Evolutionary conservation across 2,113 vertebrate genomes (phyloP).

Genomic region (Hepsetus odoe): DNA sequence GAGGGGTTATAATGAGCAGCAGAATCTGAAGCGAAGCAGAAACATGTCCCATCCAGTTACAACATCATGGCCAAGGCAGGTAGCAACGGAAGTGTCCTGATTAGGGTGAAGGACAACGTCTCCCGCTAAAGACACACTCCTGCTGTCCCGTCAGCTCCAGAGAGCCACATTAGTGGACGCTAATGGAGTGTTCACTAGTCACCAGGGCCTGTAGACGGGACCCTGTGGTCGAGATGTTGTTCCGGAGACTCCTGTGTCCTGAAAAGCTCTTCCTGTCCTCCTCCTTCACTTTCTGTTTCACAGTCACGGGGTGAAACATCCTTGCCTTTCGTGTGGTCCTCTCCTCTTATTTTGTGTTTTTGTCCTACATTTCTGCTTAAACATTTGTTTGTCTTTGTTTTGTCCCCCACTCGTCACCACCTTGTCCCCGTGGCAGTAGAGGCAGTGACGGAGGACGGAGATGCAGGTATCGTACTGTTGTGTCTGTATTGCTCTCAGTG

Average conservation of each 20-base stretch:
- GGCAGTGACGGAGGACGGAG: slow-evolving; percentile 74
- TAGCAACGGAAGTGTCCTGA: no score
- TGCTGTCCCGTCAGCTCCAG: no score
- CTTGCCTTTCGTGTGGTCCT: background rate
- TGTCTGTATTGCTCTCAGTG: background rate
- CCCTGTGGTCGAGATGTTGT: background rate
- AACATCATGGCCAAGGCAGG: no score
- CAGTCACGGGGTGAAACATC: background rate
- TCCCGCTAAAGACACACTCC: background rate
- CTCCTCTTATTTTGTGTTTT: background rate
- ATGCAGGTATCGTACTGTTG: slow-evolving; percentile 68
- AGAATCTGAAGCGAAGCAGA: no score
- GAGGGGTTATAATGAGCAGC: no score
- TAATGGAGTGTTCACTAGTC: background rate
- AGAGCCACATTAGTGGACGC: background rate
- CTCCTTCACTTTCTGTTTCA: background rate
- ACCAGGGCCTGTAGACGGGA: background rate
- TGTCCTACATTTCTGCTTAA: slow-evolving; percentile 10
- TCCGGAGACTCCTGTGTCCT: background rate
- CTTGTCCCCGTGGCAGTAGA: slow-evolving; percentile 66
- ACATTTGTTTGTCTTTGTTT: slow-evolving; percentile 9
- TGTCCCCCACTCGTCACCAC: slow-evolving; percentile 8
- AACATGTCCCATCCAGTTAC: background rate
- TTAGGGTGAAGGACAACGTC: no score
- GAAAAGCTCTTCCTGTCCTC: background rate